phyloP scores from a whole-genome alignment of 1,140 invertebrate genomes.

The Melitaea cinxia region DNA sequence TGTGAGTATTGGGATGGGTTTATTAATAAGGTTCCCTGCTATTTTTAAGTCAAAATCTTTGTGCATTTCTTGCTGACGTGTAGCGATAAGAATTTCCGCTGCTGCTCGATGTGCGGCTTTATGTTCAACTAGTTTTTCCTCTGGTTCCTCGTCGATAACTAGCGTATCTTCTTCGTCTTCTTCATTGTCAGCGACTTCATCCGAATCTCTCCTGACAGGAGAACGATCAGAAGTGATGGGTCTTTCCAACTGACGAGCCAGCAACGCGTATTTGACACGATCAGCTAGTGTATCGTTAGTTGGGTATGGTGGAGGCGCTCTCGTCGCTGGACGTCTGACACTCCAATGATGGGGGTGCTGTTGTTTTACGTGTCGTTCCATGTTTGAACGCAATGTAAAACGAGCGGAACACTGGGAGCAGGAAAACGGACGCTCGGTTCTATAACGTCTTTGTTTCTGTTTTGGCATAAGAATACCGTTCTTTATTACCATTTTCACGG shows the following conservation, averaged over 20 bases:
- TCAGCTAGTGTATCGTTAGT: constrained; percentile 83
- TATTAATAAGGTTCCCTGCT: constrained; percentile 77
- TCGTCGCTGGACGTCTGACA: constrained; percentile 84
- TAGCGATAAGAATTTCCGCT: constrained; percentile 81
- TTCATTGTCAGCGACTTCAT: constrained; percentile 84
- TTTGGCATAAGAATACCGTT: constrained; percentile 94
- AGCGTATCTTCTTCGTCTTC: constrained; percentile 86
- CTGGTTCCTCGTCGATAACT: constrained; percentile 86
- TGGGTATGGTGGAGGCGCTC: constrained; percentile 73
- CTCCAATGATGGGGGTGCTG: constrained; percentile 95
- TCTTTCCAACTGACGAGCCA: constrained; percentile 88
- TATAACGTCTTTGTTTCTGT: constrained; percentile 93
- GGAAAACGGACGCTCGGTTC: constrained; percentile 94
- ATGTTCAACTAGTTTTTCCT: constrained; percentile 73
- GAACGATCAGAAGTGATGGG: constrained; percentile 73
- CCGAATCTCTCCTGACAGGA: constrained; percentile 77
- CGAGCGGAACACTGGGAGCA: constrained; percentile 94
- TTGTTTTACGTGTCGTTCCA: constrained; percentile 96
- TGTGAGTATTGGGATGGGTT: constrained; percentile 84
- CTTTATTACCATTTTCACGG: constrained; percentile 94
- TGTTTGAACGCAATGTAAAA: constrained; percentile 95
- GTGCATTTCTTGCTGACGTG: constrained; percentile 67
- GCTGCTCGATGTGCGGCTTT: constrained; percentile 80
- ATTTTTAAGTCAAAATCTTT: constrained; percentile 80
- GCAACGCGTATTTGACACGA: constrained; percentile 89